Percentiles rank a stretch among this genome's conserved stretches.
Conservation (phyloP, 2,797 vertebrate genomes). For the Gymnocypris eckloni region DNA sequence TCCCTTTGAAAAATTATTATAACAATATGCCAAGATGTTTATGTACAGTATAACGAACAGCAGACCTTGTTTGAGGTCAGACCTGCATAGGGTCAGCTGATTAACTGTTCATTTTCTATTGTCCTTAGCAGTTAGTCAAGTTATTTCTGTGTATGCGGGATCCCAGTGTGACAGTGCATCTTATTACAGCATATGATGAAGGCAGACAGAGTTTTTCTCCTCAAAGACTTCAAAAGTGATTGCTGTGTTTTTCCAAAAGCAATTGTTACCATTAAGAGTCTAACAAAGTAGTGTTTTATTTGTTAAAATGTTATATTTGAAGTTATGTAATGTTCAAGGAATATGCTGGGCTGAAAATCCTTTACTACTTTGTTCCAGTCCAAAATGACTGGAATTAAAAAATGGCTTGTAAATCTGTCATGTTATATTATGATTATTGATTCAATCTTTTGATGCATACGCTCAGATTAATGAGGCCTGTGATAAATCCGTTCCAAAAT, state of each 20-base stretch:
- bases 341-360: neutral
- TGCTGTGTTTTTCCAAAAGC: neutral
- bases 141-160: neutral
- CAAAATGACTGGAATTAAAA: no score
- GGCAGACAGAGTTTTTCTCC: neutral
- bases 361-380: no score
- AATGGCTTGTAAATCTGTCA: no score
- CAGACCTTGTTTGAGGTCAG: slow-evolving; percentile 24
- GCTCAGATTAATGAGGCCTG: no score
- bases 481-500: no score
- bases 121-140: neutral
- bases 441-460: no score
- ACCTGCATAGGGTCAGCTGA: neutral
- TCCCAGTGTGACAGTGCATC: neutral
- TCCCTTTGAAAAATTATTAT: slow-evolving; percentile 1
- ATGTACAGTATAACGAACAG: neutral
- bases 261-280: neutral
- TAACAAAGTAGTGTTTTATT: neutral
- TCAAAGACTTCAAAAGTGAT: neutral
- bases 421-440: no score
- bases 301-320: neutral
- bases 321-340: neutral
- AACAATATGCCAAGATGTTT: slow-evolving; percentile 15
- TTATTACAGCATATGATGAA: slow-evolving; percentile 5
- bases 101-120: neutral